Base-by-base conservation (phyloP, 1,140 invertebrate species). In the Parasteatoda tepidariorum region DNA sequence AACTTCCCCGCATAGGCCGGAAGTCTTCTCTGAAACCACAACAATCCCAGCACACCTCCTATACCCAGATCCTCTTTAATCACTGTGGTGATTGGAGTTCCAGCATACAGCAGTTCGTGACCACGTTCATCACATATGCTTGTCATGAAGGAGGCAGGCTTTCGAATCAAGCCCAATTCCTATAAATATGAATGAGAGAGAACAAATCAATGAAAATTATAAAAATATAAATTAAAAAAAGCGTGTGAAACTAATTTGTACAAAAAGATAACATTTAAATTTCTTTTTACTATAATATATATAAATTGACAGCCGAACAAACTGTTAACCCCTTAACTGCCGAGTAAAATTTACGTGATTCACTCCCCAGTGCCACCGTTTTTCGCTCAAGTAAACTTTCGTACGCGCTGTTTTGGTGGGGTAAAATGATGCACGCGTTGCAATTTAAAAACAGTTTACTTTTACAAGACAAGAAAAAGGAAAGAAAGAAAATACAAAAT, bases 111-210 rank as follows among this genome's bases (percentile, higher is more conserved):
- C 24, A 99, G 91, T 90, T 99, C 98, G 88, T 99, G 97, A 6
- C 98, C 98, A 86, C 98, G 91, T 90, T 99, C 98, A 91, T 99
- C 98, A 89, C 98, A 99, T 87, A 99, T 99, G 26, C 95, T 97
- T 18, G 98, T 99, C 95, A 99, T 99, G 89, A 99, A 99, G 0
- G 97, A 98, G 0, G 98, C 98, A 41, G 98, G 98, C 89, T 99
- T 99, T 55, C 98, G 92, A 87, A 99, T 99, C 0, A 99, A 89
- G 18, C 98, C 98, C 62, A 99, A 90, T 91, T 99, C 98, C 93
- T 95, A 88, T 15, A 1, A 87, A 89, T 71, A 84, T 41, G 38
- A 5, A 73, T 5, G 57, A 15, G 64, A 70, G 2, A 24, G 22
- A 7, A 62, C 1, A 13, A 2, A 28, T 2, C 9, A 9, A 28